Conservation (phyloP, 2,888 invertebrate species). For the Sturmia bella region DNA sequence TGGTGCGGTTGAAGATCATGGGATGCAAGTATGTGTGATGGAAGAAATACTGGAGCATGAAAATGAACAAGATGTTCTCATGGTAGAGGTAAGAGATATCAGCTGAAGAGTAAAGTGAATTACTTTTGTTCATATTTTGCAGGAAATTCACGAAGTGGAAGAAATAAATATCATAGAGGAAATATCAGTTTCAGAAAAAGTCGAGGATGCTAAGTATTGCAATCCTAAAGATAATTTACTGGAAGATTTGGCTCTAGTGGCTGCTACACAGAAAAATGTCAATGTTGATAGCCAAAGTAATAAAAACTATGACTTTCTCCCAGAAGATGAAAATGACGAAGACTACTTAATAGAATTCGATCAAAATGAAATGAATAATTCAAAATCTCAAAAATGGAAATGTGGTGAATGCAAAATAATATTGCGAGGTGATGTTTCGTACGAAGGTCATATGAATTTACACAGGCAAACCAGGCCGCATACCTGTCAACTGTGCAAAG, state of each 20-base stretch:
- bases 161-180: constrained; percentile 56
- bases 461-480: constrained; percentile 70
- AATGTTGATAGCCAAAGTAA: neutral
- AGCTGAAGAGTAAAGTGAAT: neutral
- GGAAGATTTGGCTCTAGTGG: constrained; percentile 45
- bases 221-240: constrained; percentile 37
- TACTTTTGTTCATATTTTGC: neutral
- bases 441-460: constrained; percentile 72
- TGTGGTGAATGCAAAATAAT: constrained; percentile 71
- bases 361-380: constrained; percentile 37
- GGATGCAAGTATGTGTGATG: constrained; percentile 48
- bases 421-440: constrained; percentile 72
- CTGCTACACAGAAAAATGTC: constrained; percentile 57
- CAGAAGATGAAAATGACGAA: constrained; percentile 71
- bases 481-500: constrained; percentile 66
- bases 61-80: constrained; percentile 25
- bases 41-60: constrained; percentile 54
- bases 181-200: constrained; percentile 13
- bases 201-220: neutral
- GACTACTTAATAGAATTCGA: constrained; percentile 66
- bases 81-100: constrained; percentile 30
- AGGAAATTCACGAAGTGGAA: constrained; percentile 60
- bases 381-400: constrained; percentile 69
- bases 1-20: constrained; percentile 25
- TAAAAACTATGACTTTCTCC: constrained; percentile 18